These are phyloP conservation scores for Cephus rjabovi DNA, from an alignment of 2,888 invertebrate species.

Conservation along the genomic window DNA sequence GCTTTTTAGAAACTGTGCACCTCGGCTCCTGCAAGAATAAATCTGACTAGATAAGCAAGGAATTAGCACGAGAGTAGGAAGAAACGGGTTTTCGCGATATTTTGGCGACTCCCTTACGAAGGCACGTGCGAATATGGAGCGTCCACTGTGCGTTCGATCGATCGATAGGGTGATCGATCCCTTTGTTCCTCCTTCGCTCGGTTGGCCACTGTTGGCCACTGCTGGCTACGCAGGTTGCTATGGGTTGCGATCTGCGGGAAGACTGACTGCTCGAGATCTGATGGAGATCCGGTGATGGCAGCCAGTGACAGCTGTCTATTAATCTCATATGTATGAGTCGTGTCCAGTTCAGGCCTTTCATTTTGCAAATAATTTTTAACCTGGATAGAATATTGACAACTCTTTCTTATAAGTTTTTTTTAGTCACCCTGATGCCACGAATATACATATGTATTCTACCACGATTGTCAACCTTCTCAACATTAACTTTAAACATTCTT, in stretches of 20 bases:
- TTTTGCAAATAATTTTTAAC: conserved; percentile 10
- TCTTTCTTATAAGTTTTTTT: not conserved
- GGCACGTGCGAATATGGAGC: not conserved
- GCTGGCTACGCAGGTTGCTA: conserved; percentile 52
- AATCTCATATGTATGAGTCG: conserved; percentile 49
- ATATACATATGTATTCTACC: too few species aligned
- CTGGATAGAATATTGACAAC: not conserved
- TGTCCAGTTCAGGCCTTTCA: conserved; percentile 33
- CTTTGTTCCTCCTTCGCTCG: not conserved
- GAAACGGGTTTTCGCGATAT: not conserved
- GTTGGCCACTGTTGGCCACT: not conserved
- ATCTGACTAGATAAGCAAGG: not conserved
- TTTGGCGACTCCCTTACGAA: not conserved
- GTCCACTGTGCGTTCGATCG: conserved; percentile 30
- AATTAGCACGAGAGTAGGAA: not conserved
- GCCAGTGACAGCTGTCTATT: conserved; percentile 53
- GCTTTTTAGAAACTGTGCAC: not conserved
- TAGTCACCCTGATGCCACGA: not conserved
- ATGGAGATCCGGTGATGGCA: conserved; percentile 31
- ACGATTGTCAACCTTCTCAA: too few species aligned
- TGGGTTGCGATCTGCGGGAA: conserved; percentile 54
- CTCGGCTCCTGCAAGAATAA: not conserved
- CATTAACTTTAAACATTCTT: too few species aligned
- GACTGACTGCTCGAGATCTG: conserved; percentile 54
- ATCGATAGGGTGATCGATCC: conserved; percentile 25